Conservation (phyloP, 2,888 invertebrate species). For the Eucera pruinosa region DNA sequence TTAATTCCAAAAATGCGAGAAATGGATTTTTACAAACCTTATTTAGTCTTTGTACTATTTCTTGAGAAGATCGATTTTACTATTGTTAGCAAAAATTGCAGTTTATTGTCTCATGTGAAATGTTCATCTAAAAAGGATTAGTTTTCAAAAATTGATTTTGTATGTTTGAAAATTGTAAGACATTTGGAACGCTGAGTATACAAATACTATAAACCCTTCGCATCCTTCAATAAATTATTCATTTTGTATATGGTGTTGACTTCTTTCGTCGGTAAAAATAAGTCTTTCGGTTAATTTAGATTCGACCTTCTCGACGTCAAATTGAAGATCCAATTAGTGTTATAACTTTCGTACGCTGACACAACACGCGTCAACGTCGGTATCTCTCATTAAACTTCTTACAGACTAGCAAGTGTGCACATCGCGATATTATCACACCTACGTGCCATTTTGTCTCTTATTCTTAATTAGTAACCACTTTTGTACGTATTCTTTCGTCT, state of each 20-base stretch:
- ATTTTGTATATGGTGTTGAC: neutral
- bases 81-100: neutral
- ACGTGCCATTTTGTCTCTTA: slow-evolving; percentile 56
- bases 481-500: slow-evolving; percentile 59
- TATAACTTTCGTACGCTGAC: slow-evolving; percentile 38
- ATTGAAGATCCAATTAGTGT: slow-evolving; percentile 28
- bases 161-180: neutral
- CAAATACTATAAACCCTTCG: neutral
- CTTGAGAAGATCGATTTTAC: neutral
- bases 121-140: neutral
- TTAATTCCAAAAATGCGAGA: slow-evolving; percentile 1
- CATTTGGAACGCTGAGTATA: neutral
- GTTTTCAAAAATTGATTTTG: neutral
- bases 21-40: slow-evolving; percentile 26
- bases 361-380: slow-evolving; percentile 11
- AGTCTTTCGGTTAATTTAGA: neutral
- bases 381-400: slow-evolving; percentile 46
- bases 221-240: neutral
- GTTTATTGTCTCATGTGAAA: slow-evolving; percentile 9
- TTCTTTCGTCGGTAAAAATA: neutral
- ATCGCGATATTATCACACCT: slow-evolving; percentile 63
- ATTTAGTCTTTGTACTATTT: slow-evolving; percentile 47
- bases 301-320: slow-evolving; percentile 24
- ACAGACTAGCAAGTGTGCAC: slow-evolving; percentile 65
- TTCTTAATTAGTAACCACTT: slow-evolving; percentile 64